Evolutionary conservation across 2,113 vertebrate genomes (phyloP).

Genomic region (Eptesicus fuscus): DNA sequence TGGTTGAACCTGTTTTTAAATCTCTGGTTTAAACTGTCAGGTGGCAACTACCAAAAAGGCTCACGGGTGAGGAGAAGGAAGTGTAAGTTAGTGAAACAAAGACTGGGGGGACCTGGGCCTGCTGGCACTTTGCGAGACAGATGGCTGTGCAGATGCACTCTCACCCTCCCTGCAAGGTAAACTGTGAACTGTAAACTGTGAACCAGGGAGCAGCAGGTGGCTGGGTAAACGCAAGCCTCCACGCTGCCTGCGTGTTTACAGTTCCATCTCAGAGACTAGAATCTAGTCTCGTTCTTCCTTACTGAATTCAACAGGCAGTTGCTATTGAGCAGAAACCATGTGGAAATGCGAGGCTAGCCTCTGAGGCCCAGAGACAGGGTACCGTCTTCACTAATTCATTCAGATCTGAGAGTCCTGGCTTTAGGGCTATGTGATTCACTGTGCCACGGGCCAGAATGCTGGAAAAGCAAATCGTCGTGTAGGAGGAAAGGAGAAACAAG

Average conservation of each 20-base stretch:
- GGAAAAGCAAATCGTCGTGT: neutral
- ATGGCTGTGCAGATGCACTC: constrained; percentile 45
- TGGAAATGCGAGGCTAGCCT: neutral
- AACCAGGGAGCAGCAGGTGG: constrained; percentile 54
- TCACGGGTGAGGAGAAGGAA: neutral
- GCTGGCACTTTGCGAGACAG: constrained; percentile 17
- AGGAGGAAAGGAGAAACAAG: neutral
- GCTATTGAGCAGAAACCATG: neutral
- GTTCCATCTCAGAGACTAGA: neutral
- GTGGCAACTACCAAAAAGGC: neutral
- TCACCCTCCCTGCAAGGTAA: constrained; percentile 56
- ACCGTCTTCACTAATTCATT: no score
- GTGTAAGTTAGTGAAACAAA: neutral
- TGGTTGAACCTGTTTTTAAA: neutral
- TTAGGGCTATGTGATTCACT: neutral
- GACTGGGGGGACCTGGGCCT: neutral
- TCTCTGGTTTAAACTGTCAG: neutral
- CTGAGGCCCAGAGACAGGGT: neutral
- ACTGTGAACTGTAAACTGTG: constrained; percentile 68
- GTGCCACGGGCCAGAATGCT: no score
- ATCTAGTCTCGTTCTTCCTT: neutral
- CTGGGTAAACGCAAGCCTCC: neutral
- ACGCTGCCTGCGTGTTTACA: constrained; percentile 13
- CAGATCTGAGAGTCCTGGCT: neutral
- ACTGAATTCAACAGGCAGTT: constrained; percentile 43